Conservation (phyloP, 2,113 vertebrate species). For the Amblyornis subalaris region DNA sequence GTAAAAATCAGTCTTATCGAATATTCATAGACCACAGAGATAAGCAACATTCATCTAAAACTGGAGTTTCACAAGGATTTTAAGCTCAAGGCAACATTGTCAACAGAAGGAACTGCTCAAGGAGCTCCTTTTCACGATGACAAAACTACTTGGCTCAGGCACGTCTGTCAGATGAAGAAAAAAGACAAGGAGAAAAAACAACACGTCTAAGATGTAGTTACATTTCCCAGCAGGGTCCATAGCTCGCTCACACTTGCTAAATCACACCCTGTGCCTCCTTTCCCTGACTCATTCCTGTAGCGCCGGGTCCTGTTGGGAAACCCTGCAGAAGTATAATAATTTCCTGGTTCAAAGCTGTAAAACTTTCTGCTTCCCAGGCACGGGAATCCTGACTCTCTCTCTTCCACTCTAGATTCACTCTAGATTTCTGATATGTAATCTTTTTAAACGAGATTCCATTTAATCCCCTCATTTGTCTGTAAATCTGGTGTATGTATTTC, state of each 20-base stretch:
- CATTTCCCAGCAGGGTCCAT: neutral
- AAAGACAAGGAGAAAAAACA: neutral
- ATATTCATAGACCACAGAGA: neutral
- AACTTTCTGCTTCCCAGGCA: neutral
- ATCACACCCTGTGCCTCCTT: neutral
- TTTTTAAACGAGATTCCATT: neutral
- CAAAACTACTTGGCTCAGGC: neutral
- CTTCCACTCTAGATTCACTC: neutral
- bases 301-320: neutral
- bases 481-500: neutral
- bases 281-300: neutral
- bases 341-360: neutral
- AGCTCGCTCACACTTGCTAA: neutral
- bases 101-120: neutral
- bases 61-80: neutral
- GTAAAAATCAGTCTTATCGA: neutral
- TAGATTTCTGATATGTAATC: neutral
- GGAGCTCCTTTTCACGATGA: neutral
- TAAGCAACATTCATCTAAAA: neutral
- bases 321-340: neutral
- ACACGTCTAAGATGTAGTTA: neutral
- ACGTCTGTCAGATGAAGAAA: neutral
- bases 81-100: neutral
- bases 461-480: neutral
- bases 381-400: neutral